phyloP scores from a whole-genome alignment of 2,888 invertebrate species.

The Leptinotarsa peninsularis region DNA sequence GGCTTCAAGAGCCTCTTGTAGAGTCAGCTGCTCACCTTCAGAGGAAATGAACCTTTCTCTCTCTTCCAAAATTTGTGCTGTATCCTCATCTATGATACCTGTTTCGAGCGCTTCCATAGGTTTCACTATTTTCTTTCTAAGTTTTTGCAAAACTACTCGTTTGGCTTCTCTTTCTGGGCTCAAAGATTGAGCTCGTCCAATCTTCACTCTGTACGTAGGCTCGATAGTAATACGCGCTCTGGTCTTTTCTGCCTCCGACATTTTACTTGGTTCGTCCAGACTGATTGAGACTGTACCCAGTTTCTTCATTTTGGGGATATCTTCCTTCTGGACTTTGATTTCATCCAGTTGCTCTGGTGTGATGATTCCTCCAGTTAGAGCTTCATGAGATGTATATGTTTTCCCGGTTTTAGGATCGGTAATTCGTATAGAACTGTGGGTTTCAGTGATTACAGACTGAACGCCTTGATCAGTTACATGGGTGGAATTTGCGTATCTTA shows the following conservation, averaged over 20 bases:
- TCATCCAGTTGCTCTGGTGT: constrained; percentile 44
- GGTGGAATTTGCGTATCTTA: constrained; percentile 64
- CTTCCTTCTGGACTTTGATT: constrained; percentile 35
- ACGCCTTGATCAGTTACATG: constrained; percentile 25
- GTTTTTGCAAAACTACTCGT: constrained; percentile 80
- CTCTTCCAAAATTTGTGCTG: constrained; percentile 77
- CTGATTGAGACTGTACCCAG: constrained; percentile 61
- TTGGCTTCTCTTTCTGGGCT: constrained; percentile 75
- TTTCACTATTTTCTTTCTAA: constrained; percentile 80
- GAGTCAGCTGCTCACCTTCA: constrained; percentile 73
- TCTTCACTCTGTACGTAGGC: constrained; percentile 76
- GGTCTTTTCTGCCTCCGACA: constrained; percentile 72
- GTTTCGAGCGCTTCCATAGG: constrained; percentile 83
- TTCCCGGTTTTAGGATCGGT: constrained; percentile 69
- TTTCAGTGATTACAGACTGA: constrained; percentile 58
- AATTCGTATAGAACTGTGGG: constrained; percentile 63
- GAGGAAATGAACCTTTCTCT: constrained; percentile 70
- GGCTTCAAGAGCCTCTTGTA: constrained; percentile 80
- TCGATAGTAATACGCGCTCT: constrained; percentile 71
- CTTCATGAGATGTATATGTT: constrained; percentile 61
- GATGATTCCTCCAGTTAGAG: constrained; percentile 63
- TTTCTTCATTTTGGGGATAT: constrained; percentile 51
- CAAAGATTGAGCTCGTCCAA: constrained; percentile 72
- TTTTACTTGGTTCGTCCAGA: constrained; percentile 60
- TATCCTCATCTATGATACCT: constrained; percentile 82